These are phyloP conservation scores for Dermatemys mawii DNA, from an alignment of 2,113 vertebrate genomes.

Conservation along the genomic window DNA sequence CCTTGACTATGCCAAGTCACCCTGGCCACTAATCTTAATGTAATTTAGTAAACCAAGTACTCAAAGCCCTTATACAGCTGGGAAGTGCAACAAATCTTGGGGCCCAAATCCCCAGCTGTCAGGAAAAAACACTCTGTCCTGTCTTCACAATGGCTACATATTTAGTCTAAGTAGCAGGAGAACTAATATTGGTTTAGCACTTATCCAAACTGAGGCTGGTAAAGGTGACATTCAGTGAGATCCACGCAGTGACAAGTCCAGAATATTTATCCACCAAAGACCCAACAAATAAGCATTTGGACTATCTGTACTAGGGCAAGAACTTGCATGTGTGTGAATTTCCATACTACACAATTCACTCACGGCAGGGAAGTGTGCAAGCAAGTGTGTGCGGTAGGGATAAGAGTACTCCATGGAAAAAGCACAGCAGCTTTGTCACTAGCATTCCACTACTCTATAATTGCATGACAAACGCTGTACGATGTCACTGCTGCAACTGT, in stretches of 20 bases:
- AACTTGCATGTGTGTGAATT: not conserved
- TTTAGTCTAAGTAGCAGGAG: not conserved
- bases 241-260: not conserved
- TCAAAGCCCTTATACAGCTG: not conserved
- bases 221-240: not conserved
- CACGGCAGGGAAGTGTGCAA: not conserved
- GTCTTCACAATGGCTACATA: not conserved
- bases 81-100: not conserved
- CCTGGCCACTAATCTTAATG: slow-evolving; percentile 12
- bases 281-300: not conserved
- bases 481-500: not conserved
- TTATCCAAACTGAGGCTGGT: not conserved
- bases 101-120: not conserved
- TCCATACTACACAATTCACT: rapidly evolving
- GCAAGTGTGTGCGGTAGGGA: not conserved
- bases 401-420: not conserved
- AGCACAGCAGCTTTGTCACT: not conserved
- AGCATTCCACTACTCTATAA: not conserved
- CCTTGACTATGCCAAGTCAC: not conserved
- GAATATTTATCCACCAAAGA: not conserved
- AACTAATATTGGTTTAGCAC: not conserved
- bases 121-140: not conserved
- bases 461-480: not conserved
- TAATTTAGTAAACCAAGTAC: not conserved
- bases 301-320: not conserved